Conservation (phyloP, 2,888 invertebrate genomes). For the Drosophila phalerata region DNA sequence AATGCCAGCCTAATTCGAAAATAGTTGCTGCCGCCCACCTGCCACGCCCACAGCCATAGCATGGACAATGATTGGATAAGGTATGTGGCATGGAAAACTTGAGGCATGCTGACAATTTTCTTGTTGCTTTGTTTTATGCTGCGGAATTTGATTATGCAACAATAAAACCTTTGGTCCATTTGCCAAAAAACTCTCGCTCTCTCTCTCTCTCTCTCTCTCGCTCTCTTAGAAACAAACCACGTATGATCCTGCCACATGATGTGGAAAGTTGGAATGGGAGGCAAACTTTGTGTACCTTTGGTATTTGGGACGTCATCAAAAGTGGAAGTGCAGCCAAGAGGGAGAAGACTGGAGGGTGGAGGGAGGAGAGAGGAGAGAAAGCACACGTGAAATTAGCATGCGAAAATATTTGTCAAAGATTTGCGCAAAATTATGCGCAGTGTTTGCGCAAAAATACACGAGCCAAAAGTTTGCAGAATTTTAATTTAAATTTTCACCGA, state of each 20-base stretch:
- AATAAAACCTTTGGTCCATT: constrained; percentile 78
- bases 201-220: not conserved
- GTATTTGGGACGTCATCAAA: constrained; percentile 41
- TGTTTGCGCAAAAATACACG: constrained; percentile 76
- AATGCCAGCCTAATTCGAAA: constrained; percentile 30
- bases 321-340: too few relatives aligned
- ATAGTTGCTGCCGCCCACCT: constrained; percentile 34
- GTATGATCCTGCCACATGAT: not conserved
- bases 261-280: not conserved
- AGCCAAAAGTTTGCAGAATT: constrained; percentile 69
- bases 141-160: constrained; percentile 76
- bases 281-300: constrained; percentile 46
- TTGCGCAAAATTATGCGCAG: constrained; percentile 80
- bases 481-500: constrained; percentile 76
- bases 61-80: constrained; percentile 32
- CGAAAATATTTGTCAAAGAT: constrained; percentile 81
- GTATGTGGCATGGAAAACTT: constrained; percentile 47
- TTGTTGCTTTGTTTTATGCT: constrained; percentile 64
- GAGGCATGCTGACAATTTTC: constrained; percentile 68
- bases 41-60: not conserved
- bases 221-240: not conserved
- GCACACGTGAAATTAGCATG: constrained; percentile 79
- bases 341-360: not conserved
- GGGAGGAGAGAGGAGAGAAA: not conserved
- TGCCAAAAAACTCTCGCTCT: constrained; percentile 24